A percentile compares a stretch with the other conserved stretches of the same genome.
phyloP scores from a whole-genome alignment of 2,888 invertebrate genomes.

The Nephrotoma guestfalica region DNA sequence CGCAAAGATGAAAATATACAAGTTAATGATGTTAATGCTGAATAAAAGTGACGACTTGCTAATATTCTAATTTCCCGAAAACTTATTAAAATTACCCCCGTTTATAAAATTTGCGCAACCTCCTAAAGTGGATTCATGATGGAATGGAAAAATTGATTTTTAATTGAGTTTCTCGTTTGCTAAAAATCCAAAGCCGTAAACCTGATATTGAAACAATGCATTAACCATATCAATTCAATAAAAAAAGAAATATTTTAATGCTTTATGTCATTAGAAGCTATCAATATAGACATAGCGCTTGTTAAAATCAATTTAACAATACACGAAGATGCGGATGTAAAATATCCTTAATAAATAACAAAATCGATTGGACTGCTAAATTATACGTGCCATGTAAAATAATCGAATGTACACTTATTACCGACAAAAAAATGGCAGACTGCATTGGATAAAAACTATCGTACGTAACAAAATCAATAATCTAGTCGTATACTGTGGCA shows the following conservation, averaged over 20 bases:
- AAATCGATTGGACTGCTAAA: neutral
- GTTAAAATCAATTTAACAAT: neutral
- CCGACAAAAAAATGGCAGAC: neutral
- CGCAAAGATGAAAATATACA: neutral
- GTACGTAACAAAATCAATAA: neutral
- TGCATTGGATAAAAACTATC: neutral
- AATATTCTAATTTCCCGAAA: no score
- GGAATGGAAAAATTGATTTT: neutral
- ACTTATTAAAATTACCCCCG: neutral
- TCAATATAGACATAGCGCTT: neutral
- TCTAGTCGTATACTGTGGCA: neutral
- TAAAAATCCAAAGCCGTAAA: neutral
- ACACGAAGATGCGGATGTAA: neutral
- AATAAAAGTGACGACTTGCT: neutral
- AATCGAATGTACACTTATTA: neutral
- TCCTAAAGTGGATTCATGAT: neutral
- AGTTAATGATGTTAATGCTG: neutral
- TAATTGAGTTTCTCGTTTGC: neutral
- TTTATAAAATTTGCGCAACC: neutral
- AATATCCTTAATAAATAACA: neutral
- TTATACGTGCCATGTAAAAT: neutral
- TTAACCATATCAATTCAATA: neutral
- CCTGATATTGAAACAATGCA: neutral
- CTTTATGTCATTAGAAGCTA: neutral
- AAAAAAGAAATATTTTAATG: neutral